These are phyloP conservation scores for Nebria ingens DNA, from an alignment of 1,140 invertebrate genomes.

Conservation along the genomic window DNA sequence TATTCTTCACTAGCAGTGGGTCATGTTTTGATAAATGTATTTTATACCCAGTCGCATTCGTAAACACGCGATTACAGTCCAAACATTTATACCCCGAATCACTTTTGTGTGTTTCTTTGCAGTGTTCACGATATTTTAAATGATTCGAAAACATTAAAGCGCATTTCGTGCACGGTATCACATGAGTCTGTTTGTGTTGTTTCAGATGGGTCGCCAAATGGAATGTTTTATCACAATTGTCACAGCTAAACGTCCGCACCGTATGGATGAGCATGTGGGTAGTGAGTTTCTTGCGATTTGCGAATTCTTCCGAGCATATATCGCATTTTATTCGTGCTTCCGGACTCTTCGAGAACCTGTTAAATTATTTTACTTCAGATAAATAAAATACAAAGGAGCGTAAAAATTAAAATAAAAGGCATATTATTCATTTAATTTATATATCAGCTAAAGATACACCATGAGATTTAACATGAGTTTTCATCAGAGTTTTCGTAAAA, in stretches of 20 bases:
- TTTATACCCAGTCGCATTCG: too few species aligned
- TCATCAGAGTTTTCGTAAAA: constrained; percentile 38
- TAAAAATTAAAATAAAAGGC: not conserved
- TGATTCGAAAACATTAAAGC: too few species aligned
- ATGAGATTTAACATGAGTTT: constrained; percentile 42
- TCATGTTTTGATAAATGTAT: too few species aligned
- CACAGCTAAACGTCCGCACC: constrained; percentile 29
- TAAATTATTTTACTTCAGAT: not conserved
- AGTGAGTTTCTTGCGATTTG: constrained; percentile 30
- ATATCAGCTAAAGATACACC: not conserved
- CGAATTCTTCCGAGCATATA: constrained; percentile 19
- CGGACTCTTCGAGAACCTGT: not conserved
- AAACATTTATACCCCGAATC: constrained; percentile 51
- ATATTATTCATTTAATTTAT: constrained; percentile 12
- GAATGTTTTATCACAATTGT: constrained; percentile 44
- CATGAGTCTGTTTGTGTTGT: constrained; percentile 43
- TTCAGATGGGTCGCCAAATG: constrained; percentile 47
- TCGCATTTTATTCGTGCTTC: too few species aligned
- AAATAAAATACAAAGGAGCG: constrained; percentile 2
- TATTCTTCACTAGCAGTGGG: too few species aligned
- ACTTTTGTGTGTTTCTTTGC: constrained; percentile 52
- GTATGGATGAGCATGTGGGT: constrained; percentile 34
- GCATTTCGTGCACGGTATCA: too few species aligned
- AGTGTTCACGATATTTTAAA: too few species aligned
- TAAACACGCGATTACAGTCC: too few species aligned